Evolutionary conservation across 2,797 vertebrate species (phyloP).

Genomic region (Malacoraja senta): DNA sequence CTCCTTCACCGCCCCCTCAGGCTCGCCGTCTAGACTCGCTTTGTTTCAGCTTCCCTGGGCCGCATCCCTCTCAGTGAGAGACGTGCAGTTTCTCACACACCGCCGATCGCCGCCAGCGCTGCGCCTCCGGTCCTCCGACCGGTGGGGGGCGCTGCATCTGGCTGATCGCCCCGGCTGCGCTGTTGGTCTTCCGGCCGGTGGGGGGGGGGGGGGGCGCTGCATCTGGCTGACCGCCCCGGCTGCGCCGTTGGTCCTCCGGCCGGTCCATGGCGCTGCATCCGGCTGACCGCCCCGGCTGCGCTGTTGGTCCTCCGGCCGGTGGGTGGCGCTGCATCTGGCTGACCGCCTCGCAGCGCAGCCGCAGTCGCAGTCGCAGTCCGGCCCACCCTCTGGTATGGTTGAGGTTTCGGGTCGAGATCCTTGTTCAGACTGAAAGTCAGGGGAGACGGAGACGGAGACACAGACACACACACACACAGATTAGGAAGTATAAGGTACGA

Average conservation of each 20-base stretch:
- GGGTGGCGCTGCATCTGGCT: no score
- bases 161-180: neutral
- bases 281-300: no score
- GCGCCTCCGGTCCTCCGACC: neutral
- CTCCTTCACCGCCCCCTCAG: neutral
- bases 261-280: neutral
- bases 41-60: neutral
- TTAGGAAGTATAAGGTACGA: no score
- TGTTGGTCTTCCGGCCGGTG: neutral
- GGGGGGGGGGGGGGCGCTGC: neutral
- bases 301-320: no score
- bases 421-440: no score
- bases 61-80: neutral
- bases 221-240: neutral
- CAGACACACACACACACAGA: no score
- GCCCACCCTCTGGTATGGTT: no score
- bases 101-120: neutral
- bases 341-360: no score
- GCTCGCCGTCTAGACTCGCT: neutral
- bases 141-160: neutral
- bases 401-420: no score
- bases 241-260: neutral
- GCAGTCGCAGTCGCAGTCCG: no score
- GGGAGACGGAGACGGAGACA: no score
- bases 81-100: conserved; percentile 21